Percentiles rank a stretch among this genome's conserved stretches.
phyloP scores from a whole-genome alignment of 2,888 invertebrate species.

The Microctonus hyperodae region DNA sequence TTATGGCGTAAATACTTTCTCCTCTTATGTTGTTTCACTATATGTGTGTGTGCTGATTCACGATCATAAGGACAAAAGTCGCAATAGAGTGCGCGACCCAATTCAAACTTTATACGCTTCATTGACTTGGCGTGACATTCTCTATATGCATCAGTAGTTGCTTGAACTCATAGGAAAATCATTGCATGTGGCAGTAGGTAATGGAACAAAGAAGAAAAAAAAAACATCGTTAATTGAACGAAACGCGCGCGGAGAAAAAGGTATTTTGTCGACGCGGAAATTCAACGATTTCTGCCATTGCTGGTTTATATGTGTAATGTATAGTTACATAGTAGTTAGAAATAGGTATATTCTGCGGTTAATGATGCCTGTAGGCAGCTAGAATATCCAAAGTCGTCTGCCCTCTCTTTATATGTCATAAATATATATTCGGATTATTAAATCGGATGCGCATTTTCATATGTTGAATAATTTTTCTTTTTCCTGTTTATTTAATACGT shows the following conservation, averaged over 20 bases:
- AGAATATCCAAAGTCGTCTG: too few relatives aligned
- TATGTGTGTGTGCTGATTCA: neutral
- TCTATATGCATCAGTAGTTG: slow-evolving; percentile 3
- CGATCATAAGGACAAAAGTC: slow-evolving; percentile 44
- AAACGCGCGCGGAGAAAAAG: slow-evolving; percentile 13
- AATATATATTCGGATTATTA: too few relatives aligned
- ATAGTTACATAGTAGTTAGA: too few relatives aligned
- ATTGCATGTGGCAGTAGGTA: neutral
- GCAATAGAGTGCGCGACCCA: slow-evolving; percentile 41
- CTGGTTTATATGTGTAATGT: neutral
- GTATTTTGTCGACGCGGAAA: slow-evolving; percentile 12
- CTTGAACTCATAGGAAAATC: slow-evolving; percentile 12
- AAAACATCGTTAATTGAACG: slow-evolving; percentile 22
- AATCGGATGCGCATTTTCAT: too few relatives aligned
- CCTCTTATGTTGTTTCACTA: neutral
- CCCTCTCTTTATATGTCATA: too few relatives aligned
- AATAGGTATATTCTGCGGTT: too few relatives aligned
- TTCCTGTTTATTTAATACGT: too few relatives aligned
- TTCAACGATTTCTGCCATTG: neutral
- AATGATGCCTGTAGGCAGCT: slow-evolving; percentile 33
- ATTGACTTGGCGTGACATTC: slow-evolving; percentile 35
- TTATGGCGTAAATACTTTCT: neutral
- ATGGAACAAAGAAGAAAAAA: neutral
- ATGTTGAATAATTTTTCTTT: too few relatives aligned
- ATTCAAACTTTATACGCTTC: slow-evolving; percentile 37